These are phyloP conservation scores for Marcusenius ussheri DNA, from an alignment of 2,113 vertebrate species.

Conservation along the genomic window DNA sequence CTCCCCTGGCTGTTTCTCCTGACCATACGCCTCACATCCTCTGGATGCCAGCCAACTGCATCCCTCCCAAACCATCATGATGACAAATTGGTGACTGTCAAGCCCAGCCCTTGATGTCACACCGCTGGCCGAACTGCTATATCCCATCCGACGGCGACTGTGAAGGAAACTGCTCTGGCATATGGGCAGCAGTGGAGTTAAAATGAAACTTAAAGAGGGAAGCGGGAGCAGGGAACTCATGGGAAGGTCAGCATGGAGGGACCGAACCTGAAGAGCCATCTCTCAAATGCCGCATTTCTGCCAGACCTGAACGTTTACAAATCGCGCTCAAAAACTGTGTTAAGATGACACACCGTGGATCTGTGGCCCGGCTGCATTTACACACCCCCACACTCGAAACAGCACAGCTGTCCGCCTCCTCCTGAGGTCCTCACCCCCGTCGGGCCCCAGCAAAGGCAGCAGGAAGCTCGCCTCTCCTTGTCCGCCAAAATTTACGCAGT, in stretches of 20 bases:
- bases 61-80: not conserved
- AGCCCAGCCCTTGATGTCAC: not conserved
- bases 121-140: not conserved
- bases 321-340: not conserved
- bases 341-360: not conserved
- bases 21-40: slow-evolving; percentile 12
- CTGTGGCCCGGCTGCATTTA: not conserved
- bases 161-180: not conserved
- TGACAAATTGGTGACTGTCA: slow-evolving; percentile 6
- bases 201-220: not conserved
- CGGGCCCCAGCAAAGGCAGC: not conserved
- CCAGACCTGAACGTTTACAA: not conserved
- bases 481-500: not conserved
- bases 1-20: not conserved
- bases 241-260: not conserved
- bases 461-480: not conserved
- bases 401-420: not conserved
- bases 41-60: not conserved
- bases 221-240: not conserved
- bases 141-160: not conserved
- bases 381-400: not conserved
- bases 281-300: not conserved
- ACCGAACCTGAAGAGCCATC: not conserved
- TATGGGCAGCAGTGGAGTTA: not conserved
- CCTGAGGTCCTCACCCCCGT: not conserved